Evolutionary conservation across 2,888 invertebrate species (phyloP).

Genomic region (Tachina fera): DNA sequence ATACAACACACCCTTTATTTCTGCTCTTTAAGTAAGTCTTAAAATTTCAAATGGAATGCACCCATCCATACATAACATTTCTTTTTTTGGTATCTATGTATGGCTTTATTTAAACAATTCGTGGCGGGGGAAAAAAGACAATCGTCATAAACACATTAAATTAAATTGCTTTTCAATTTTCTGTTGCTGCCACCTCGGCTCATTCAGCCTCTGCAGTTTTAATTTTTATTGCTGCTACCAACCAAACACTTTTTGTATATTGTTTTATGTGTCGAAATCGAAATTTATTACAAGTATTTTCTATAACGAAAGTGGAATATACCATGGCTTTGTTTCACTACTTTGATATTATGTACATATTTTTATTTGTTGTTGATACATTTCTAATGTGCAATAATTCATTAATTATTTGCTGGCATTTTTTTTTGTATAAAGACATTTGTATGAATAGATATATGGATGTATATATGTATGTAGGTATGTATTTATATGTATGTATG

Average conservation of each 20-base stretch:
- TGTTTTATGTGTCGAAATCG: constrained; percentile 72
- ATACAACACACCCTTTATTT: constrained; percentile 67
- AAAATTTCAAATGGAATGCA: constrained; percentile 59
- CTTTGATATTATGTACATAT: constrained; percentile 26
- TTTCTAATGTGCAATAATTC: constrained; percentile 73
- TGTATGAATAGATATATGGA: background rate
- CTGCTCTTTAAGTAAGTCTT: constrained; percentile 66
- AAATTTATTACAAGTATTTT: constrained; percentile 71
- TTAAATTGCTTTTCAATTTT: constrained; percentile 80
- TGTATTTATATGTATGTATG: background rate
- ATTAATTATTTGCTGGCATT: constrained; percentile 72
- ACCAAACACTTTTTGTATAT: constrained; percentile 37
- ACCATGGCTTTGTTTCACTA: constrained; percentile 57
- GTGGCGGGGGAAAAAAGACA: constrained; percentile 71
- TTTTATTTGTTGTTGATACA: constrained; percentile 58
- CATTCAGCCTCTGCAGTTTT: constrained; percentile 24
- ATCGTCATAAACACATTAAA: constrained; percentile 80
- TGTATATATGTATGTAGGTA: background rate
- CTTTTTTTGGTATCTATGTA: constrained; percentile 34
- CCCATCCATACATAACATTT: constrained; percentile 30
- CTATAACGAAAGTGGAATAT: constrained; percentile 50
- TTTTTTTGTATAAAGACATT: constrained; percentile 9
- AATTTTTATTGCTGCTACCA: constrained; percentile 28
- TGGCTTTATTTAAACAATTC: constrained; percentile 24
- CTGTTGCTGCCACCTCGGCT: constrained; percentile 57